Evolutionary conservation across 2,888 invertebrate genomes (phyloP), one percentile per base, ranked within the genome.

Genomic region (Gryllus longicercus): DNA sequence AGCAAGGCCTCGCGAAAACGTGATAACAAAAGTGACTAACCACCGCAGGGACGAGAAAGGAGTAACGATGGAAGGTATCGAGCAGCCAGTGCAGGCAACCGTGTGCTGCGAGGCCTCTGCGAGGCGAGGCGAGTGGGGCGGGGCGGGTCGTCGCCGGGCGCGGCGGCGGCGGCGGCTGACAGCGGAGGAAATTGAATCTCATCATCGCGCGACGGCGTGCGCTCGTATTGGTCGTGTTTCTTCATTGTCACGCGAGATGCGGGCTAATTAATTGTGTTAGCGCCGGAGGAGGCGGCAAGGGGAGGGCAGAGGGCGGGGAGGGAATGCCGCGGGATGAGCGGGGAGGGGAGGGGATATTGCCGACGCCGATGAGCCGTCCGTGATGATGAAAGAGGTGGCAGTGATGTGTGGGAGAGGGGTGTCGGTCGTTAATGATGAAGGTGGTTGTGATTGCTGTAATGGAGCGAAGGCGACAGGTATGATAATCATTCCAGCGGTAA

Each of bases 241-340:
- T 63, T n/a, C 63, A 63, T 63, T 63, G 63, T 63, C 63, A 63
- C 63, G 63, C 63, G 14, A n/a, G 63, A 63, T 63, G n/a, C 63
- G 63, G 63, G n/a, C 63, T 63, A 63, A 63, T 63, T 63, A 63
- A 63, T 63, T 63, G 63, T 63, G 63, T 63, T 63, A 63, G 63
- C n/a, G 63, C 16, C 63, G 63, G n/a, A 18, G 63, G 63, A 63
- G 63, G 63, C n/a, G 63, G 63, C 38, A 63, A 8, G 63, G 14
- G 63, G n/a, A 63, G 18, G 63, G 63, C 3, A 18, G 63, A 16
- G 63, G 18, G 12, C 18, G 63, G 12, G 12, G 16, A 63, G 63
- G n/a, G 4, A n/a, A 63, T 16, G 63, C 12, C 16, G 63, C 5
- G 4, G 63, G 63, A 11, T n/a, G 63, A 18, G 16, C 1, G 8